Evolutionary conservation across 2,888 invertebrate species (phyloP), one percentile per base, ranked within the genome.

Genomic region (Xestia xanthographa): DNA sequence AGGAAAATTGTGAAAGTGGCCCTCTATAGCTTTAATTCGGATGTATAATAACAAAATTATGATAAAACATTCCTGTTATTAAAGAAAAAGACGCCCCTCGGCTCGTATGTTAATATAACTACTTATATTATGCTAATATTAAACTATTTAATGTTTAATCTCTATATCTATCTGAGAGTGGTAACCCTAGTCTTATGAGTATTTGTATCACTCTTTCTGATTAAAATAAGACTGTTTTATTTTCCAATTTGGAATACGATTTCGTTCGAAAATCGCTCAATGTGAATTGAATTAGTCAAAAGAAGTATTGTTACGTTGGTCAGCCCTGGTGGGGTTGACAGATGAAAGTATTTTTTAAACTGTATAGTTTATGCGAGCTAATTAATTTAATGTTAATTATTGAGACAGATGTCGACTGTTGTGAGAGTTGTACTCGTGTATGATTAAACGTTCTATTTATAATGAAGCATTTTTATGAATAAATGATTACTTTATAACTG

Each of bases 401-500:
- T 87, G 81, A 74, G 82, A 86, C 75, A 71, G 72, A 82, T 92
- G 90, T 88, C 92, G 91, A 86, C 85, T 86, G 91, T 92, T 87
- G 89, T 94, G 94, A 93, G 92, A 93, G 80, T 85, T 81, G 77
- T 87, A 87, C 74, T 83, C 77, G 82, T 80, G 86, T 78, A 88
- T 88, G 88, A 87, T 88, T 94, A 93, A 92, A 94, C 92, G 92
- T 95, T 94, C 91, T 94, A 95, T 96, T 96, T 96, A 96, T 95
- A 95, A 93, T 92, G 92, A 95, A 92, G 94, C 94, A 95, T 95
- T 95, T 95, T 94, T 93, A 93, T 93, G 93, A 95, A 95, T 94
- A 95, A 95, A 95, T 87, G 87, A 92, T 92, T 91, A 92, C 88
- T 90, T 85, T 88, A 88, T 83, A 86, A 60, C 43, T 79, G 22